A percentile compares a stretch with the other conserved stretches of the same genome.
These are phyloP conservation scores for Drepanosiphum platanoidis DNA, from an alignment of 2,888 invertebrate species.

Conservation along the genomic window DNA sequence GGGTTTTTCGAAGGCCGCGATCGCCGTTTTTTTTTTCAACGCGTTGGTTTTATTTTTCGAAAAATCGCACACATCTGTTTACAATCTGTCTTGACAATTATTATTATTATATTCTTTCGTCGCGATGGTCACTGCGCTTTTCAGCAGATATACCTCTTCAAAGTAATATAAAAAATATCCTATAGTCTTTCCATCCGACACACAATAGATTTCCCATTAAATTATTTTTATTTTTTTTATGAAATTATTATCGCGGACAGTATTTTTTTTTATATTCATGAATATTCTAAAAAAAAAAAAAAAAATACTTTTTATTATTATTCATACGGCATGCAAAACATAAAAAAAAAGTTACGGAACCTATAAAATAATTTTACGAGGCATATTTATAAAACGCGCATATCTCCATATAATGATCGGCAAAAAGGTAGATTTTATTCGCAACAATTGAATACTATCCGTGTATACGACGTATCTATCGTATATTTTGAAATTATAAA, in stretches of 20 bases:
- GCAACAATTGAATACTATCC: too few species aligned
- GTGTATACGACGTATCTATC: background rate
- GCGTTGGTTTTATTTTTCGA: too few species aligned
- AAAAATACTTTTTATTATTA: too few species aligned
- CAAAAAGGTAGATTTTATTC: too few species aligned
- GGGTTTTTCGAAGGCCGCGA: too few species aligned
- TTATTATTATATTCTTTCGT: background rate
- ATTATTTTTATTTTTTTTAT: background rate
- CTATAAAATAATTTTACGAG: background rate
- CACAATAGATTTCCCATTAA: background rate
- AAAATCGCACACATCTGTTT: too few species aligned
- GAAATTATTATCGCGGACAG: background rate
- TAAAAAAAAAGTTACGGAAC: background rate
- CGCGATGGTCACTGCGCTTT: background rate
- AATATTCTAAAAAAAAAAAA: background rate
- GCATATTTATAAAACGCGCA: background rate
- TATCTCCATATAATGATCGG: background rate
- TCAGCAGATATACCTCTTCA: background rate
- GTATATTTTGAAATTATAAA: too few species aligned
- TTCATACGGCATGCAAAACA: background rate
- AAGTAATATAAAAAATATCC: background rate
- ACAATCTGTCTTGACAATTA: too few species aligned
- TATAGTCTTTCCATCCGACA: background rate
- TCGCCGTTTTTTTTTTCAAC: too few species aligned
- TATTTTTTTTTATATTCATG: background rate